Evolutionary conservation across 2,888 invertebrate species (phyloP).

Genomic region (Eupelmus urozonus): DNA sequence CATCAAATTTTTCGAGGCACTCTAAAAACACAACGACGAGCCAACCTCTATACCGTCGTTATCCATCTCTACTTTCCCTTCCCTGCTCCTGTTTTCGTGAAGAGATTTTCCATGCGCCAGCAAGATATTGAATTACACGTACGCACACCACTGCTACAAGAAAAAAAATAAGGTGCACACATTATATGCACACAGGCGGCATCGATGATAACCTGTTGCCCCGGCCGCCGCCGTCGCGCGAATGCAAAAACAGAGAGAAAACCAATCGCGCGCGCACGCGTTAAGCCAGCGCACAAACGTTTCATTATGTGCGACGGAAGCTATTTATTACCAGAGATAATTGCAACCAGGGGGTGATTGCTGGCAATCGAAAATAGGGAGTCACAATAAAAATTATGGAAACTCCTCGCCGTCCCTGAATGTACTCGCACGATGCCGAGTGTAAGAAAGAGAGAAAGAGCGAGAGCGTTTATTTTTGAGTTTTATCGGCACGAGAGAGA

Average conservation of each 20-base stretch:
- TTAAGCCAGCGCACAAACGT: slow-evolving; percentile 50
- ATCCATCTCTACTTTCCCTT: slow-evolving; percentile 30
- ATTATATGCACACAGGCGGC: slow-evolving; percentile 30
- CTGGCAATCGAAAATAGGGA: slow-evolving; percentile 36
- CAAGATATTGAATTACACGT: slow-evolving; percentile 48
- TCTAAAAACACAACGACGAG: no score
- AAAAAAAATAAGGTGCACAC: slow-evolving; percentile 50
- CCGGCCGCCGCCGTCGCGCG: slow-evolving; percentile 61
- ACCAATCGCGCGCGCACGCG: slow-evolving; percentile 11
- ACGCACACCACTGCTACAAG: no score
- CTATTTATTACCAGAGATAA: slow-evolving; percentile 72
- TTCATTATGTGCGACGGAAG: slow-evolving; percentile 64
- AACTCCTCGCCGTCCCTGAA: slow-evolving; percentile 30
- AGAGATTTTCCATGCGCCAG: slow-evolving; percentile 57
- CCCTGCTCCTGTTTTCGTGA: slow-evolving; percentile 35
- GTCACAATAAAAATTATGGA: slow-evolving; percentile 18
- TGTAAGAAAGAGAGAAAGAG: neutral
- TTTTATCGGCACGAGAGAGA: slow-evolving; percentile 33
- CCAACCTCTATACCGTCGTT: no score
- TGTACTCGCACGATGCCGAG: neutral
- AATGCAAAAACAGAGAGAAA: slow-evolving; percentile 62
- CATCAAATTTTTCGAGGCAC: no score
- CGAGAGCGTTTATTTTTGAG: slow-evolving; percentile 31
- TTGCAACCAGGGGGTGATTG: slow-evolving; percentile 74
- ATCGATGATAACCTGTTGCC: slow-evolving; percentile 69